phyloP scores from a whole-genome alignment of 1,140 invertebrate species.

The Eriosoma lanigerum region DNA sequence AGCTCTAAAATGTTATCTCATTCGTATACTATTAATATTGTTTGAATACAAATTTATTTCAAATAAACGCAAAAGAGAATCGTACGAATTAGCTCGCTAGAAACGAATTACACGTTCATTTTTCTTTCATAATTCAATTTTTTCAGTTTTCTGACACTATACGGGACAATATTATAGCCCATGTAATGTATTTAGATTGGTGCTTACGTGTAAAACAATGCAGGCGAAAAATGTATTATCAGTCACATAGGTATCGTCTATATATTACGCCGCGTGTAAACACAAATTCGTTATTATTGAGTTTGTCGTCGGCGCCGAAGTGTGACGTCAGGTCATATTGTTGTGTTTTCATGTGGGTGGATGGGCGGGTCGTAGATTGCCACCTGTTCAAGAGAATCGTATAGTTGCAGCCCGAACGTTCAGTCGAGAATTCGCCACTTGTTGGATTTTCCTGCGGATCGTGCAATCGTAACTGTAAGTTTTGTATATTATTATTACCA shows the following conservation, averaged over 20 bases:
- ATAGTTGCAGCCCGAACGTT: constrained; percentile 43
- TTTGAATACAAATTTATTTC: no score
- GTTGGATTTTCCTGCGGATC: constrained; percentile 37
- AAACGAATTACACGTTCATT: no score
- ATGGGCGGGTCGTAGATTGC: constrained; percentile 39
- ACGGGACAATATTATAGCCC: no score
- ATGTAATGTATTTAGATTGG: no score
- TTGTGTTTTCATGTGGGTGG: constrained; percentile 37
- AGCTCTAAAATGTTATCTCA: no score
- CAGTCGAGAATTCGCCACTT: constrained; percentile 47
- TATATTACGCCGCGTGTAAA: constrained; percentile 2
- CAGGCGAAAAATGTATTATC: constrained; percentile 30
- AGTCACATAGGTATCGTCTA: no score
- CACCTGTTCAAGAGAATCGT: constrained; percentile 41
- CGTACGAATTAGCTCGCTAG: no score
- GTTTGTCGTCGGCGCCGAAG: constrained; percentile 50
- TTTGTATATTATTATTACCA: neutral
- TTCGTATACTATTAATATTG: no score
- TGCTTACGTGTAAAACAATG: constrained; percentile 3
- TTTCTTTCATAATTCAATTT: no score
- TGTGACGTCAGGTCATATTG: constrained; percentile 46
- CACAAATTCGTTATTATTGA: constrained; percentile 47
- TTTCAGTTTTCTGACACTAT: no score
- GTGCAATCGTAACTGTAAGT: constrained; percentile 8
- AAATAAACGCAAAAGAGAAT: no score